Base-by-base conservation (phyloP, 2,888 invertebrate genomes). In the Hoplodrina blanda region DNA sequence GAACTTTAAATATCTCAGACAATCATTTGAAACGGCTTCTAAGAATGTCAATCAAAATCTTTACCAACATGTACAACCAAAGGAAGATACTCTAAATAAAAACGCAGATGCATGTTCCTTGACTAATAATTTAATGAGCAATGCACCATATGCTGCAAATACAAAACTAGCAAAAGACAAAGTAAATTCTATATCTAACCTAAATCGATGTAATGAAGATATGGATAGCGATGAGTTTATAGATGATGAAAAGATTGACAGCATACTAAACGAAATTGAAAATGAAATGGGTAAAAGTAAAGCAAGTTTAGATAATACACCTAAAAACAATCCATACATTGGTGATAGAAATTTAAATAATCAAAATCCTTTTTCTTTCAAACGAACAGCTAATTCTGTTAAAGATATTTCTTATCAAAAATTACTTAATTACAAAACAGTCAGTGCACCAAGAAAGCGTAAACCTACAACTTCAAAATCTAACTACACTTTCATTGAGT, bases 251-350 rank as follows among this genome's bases (percentile, higher is more conserved):
- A 87, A 88, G 71, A 89, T 95, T 73, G 82, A 91, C 62, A 87
- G 76, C 50, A 91, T 95, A 75, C 81, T 95, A 49, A 89, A 84
- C 59, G 86, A 92, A 71, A 95, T 95, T 60, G 95, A 95, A 88
- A 89, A 80, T 69, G 94, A 95, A 90, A 94, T 94, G 76, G 75
- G 71, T 25, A 87, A 79, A 69, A 73, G 25, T 13, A 79, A 73
- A 75, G 3, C 8, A 41, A 57, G 15, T 19, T 11, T 56, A 46
- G 30, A 5, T 17, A 64, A 69, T 19, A 19, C 41, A 49, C 2
- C 33, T 49, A 57, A 57, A n/a, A 67, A 19, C 1, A 53, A 70
- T 50, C 19, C 4, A 17, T 25, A 52, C 41, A 25, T 46, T 19
- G 8, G 19, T 44, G 53, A 81, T 17, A 56, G 54, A 46, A 44